Evolutionary conservation across 2,888 invertebrate genomes (phyloP).

Genomic region (Apoderus coryli): DNA sequence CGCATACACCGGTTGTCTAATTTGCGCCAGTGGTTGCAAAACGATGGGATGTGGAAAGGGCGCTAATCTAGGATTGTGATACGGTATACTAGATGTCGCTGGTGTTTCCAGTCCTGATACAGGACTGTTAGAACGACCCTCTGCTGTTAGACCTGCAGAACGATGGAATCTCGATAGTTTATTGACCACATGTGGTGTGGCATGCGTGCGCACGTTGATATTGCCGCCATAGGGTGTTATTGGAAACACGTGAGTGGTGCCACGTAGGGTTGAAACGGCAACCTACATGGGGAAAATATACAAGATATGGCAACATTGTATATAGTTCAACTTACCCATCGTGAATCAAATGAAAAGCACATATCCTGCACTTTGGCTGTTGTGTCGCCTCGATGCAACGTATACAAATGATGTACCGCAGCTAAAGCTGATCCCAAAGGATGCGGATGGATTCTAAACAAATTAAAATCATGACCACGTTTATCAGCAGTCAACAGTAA

Average conservation of each 20-base stretch:
- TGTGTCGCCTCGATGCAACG: conserved; percentile 84
- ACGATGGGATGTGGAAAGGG: conserved; percentile 80
- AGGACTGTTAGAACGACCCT: conserved; percentile 59
- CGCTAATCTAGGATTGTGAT: conserved; percentile 78
- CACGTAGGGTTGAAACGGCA: conserved; percentile 86
- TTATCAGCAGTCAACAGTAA: conserved; percentile 82
- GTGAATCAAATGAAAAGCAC: conserved; percentile 79
- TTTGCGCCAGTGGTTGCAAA: conserved; percentile 69
- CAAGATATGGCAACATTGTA: too few relatives aligned
- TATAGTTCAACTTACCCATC: too few relatives aligned
- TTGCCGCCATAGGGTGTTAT: conserved; percentile 92
- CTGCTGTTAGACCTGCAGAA: conserved; percentile 76
- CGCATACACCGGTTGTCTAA: conserved; percentile 51
- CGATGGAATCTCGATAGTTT: conserved; percentile 85
- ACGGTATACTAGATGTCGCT: conserved; percentile 42
- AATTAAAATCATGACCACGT: conserved; percentile 88
- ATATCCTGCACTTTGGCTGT: conserved; percentile 91
- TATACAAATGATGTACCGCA: conserved; percentile 88
- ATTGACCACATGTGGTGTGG: conserved; percentile 87
- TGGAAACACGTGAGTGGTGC: conserved; percentile 96
- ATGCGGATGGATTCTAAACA: conserved; percentile 89
- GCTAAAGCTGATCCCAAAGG: conserved; percentile 67
- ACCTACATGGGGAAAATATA: too few relatives aligned
- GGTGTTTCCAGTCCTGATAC: conserved; percentile 35
- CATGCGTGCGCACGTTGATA: conserved; percentile 84